Base-by-base conservation (phyloP, 2,888 invertebrate species). In the Sceliomorpha sp. region DNA sequence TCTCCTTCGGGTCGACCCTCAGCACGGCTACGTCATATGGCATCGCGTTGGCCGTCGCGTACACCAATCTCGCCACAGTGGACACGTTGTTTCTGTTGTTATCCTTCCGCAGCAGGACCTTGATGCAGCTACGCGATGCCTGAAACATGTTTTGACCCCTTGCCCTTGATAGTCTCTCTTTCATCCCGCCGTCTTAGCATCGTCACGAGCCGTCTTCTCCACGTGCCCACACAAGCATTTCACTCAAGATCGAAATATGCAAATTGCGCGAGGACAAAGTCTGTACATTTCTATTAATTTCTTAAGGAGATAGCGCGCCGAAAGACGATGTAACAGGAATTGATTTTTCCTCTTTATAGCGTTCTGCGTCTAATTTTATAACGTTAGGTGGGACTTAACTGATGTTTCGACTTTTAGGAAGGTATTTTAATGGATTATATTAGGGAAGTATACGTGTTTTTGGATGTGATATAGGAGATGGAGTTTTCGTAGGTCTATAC, bases 1-100 rank as follows among this genome's bases (percentile, higher is more conserved):
- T 55, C 34, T 75, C 66, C 14, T 55, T 47, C 17, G 74, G 75
- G 40, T 84, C 72, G 32, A 85, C 73, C 48, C 69, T 77, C 59
- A 89, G 71, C 20, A 88, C 75, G 6, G 88, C 88, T 2, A 88
- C 75, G 62, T 89, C 89, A 71, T 83, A 88, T 8, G 87, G 84
- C 44, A 75, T 71, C 13, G 64, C 80, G n/a, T 73, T 72, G 27
- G 78, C 70, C n/a, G 86, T 86, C 58, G 81, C 83, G 75, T 85
- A 88, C 40, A 87, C 70, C 51, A 88, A 73, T 58, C 70, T 76
- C 20, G 86, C 86, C 62, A 60, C 64, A 59, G 58, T 63, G 44
- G 67, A 66, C 36, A 55, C 53, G 27, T 71, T 70, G 36, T 59
- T 27, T 37, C 48, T 50, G 9, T 66, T 53, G 47, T 67, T 60